Conservation (phyloP, 2,888 invertebrate genomes). For the Trachelus stipa region DNA sequence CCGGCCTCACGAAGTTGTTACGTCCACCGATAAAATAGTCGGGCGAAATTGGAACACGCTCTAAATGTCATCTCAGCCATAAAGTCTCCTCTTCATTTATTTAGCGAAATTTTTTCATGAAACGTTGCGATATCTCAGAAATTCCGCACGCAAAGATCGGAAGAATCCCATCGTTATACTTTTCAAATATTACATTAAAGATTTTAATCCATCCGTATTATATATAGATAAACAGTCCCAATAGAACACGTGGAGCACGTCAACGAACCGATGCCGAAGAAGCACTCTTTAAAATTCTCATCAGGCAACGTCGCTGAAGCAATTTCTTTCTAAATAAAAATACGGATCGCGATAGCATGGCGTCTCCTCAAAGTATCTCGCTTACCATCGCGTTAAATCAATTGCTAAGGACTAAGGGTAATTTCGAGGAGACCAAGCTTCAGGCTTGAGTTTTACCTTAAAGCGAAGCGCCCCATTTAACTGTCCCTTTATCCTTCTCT, state of each 20-base stretch:
- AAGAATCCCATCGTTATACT: not conserved
- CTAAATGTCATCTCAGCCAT: conserved; percentile 40
- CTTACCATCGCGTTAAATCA: not conserved
- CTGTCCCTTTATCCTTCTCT: not conserved
- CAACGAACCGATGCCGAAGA: not conserved
- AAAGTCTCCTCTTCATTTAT: conserved; percentile 24
- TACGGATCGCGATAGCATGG: not conserved
- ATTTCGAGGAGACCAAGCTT: not conserved
- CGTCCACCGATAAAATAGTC: conserved; percentile 1
- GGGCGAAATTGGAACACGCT: conserved; percentile 43
- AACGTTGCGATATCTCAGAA: not conserved
- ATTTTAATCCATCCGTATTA: not conserved
- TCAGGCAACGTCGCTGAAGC: not conserved
- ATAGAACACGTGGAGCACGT: not conserved
- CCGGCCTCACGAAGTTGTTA: not conserved
- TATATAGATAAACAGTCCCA: not conserved
- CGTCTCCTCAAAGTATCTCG: not conserved
- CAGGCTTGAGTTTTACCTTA: not conserved
- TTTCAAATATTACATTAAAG: not conserved
- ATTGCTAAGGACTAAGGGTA: not conserved
- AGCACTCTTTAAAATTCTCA: not conserved
- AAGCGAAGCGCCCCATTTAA: not conserved
- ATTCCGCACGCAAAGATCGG: not conserved
- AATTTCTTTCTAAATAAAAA: not conserved
- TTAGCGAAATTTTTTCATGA: not conserved